These are phyloP conservation scores for Euwallacea similis DNA, from an alignment of 1,140 invertebrate genomes.

Conservation along the genomic window DNA sequence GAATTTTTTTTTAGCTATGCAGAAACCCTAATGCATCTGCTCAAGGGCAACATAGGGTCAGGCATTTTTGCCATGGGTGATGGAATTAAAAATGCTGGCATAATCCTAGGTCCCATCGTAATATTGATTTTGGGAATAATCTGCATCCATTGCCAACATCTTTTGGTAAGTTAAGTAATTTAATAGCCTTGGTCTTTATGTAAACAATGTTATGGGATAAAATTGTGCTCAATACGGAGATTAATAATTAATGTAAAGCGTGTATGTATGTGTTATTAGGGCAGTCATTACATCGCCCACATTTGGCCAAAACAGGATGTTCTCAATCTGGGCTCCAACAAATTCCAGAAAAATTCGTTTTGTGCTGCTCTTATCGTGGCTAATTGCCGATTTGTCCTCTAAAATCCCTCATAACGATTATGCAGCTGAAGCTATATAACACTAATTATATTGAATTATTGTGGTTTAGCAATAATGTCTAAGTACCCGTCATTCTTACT, in stretches of 20 bases:
- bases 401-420: no score
- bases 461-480: no score
- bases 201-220: background rate
- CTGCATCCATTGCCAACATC: constrained; percentile 73
- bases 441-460: no score
- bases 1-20: constrained; percentile 60
- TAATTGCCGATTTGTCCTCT: no score
- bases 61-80: constrained; percentile 77
- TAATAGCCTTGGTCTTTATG: background rate
- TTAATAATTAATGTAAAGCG: constrained; percentile 7
- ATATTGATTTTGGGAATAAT: constrained; percentile 69
- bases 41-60: constrained; percentile 76
- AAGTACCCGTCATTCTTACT: no score
- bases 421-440: no score
- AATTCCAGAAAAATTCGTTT: constrained; percentile 5
- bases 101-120: constrained; percentile 66
- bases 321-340: background rate
- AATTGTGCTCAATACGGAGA: constrained; percentile 1
- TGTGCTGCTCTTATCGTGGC: no score
- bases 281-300: constrained; percentile 15
- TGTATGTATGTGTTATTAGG: background rate
- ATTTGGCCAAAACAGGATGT: constrained; percentile 17
- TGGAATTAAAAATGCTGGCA: constrained; percentile 73
- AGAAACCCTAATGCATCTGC: constrained; percentile 73
- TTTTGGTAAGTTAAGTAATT: constrained; percentile 59